These are phyloP conservation scores for Rotaria magnacalcarata DNA, from an alignment of 2,888 invertebrate genomes.

Conservation along the genomic window DNA sequence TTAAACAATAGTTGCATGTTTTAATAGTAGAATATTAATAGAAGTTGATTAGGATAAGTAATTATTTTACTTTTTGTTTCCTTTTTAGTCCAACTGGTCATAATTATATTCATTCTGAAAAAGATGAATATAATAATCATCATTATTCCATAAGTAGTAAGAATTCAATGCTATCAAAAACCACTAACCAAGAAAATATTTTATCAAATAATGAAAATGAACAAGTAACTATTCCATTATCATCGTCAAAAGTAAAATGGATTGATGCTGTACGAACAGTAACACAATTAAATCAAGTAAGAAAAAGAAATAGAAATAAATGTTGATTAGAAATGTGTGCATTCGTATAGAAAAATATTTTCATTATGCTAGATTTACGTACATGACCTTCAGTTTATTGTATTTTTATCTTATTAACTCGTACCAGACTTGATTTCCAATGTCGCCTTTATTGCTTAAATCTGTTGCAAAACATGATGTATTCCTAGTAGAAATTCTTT, in stretches of 20 bases:
- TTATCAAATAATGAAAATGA: not conserved
- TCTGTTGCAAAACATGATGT: not conserved
- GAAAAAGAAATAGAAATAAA: not conserved
- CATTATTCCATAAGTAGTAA: slow-evolving; percentile 6
- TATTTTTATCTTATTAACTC: not conserved
- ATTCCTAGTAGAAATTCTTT: not conserved
- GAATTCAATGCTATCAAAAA: not conserved
- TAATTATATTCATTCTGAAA: not conserved
- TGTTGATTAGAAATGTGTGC: not conserved
- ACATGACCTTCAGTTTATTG: not conserved
- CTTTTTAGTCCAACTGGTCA: not conserved
- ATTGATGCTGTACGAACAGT: slow-evolving; percentile 27
- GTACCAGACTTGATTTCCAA: not conserved
- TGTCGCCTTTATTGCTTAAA: not conserved
- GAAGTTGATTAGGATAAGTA: no score
- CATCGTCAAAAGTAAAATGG: slow-evolving; percentile 29
- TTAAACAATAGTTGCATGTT: no score
- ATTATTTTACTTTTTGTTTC: not conserved
- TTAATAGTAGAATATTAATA: no score
- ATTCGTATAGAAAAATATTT: not conserved
- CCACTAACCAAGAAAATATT: not conserved
- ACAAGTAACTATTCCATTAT: not conserved
- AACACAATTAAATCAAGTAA: slow-evolving; percentile 35
- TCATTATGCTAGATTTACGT: not conserved
- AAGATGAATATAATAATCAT: not conserved